Evolutionary conservation across 2,113 vertebrate species (phyloP).

Genomic region (Martes martes): DNA sequence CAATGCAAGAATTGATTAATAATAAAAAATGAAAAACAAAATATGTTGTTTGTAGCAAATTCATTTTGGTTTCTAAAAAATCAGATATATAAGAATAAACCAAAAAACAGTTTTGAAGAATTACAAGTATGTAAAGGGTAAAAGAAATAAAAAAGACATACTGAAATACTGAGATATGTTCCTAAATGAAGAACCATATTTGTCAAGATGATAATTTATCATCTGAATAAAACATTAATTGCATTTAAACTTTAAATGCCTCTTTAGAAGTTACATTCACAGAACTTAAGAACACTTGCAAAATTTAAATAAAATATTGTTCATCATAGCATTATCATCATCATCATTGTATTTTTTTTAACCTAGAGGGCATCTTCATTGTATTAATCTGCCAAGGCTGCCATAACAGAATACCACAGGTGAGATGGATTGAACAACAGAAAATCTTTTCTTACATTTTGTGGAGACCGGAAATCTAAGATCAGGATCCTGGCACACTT

Average conservation of each 20-base stretch:
- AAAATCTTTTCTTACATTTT: background rate
- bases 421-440: background rate
- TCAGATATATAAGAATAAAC: background rate
- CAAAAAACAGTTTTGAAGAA: background rate
- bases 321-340: background rate
- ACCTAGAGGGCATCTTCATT: background rate
- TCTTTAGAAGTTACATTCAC: background rate
- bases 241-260: background rate
- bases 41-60: background rate
- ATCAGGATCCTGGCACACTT: background rate
- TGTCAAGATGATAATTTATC: background rate
- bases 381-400: background rate
- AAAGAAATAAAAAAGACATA: background rate
- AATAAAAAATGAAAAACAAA: background rate
- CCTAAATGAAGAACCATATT: background rate
- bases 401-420: background rate
- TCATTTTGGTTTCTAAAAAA: background rate
- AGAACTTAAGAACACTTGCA: background rate
- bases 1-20: background rate
- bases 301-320: background rate
- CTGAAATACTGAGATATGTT: background rate
- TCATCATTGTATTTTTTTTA: background rate
- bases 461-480: background rate
- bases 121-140: background rate
- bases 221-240: background rate